Base-by-base conservation (phyloP, 2,113 vertebrate species). In the Poecile atricapillus region DNA sequence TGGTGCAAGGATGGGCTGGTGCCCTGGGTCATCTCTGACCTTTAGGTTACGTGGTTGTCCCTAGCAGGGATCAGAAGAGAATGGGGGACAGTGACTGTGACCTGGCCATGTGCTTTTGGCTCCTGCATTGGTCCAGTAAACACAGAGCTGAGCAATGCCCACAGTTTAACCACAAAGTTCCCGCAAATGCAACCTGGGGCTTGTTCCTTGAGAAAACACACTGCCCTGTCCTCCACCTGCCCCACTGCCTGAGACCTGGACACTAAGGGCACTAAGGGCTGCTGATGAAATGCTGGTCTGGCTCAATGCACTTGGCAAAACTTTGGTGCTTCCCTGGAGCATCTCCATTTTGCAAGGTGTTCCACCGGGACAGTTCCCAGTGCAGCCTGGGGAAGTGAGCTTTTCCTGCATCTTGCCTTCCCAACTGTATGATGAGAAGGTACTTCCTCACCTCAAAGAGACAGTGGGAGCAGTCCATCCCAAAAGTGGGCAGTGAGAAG, bases 61-160 rank as follows among this genome's bases (percentile, higher is more conserved):
- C 59, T 63, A 16, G 58, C 2, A 5, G 41, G 33, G 43, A 20
- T 83, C 63, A n/a, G 52, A 37, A 53, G 62, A 75, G 53, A 35
- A 41, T 0, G 4, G 12, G 27, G 13, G 21, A 35, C 1, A 4
- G 12, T 0, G 7, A 52, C 14, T 6, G 1, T 47, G 56, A 12
- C 2, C 0, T 25, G 9, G 16, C 5, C 0, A 0, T 1, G 2
- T 35, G 59, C 27, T 67, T 79, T 71, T 64, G 53, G 18, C 30
- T 87, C 19, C 41, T 47, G 5, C 1, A 7, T 22, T 2, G 3
- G 2, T 41, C 39, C 7, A 1, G 23, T 33, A 43, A 76, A 18
- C 37, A 16, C 0, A 0, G 3, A 1, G 9, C 53, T 74, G 64
- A 87, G 50, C 44, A 79, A 7, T 1, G 3, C n/a, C 31, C 49